Evolutionary conservation across 2,888 invertebrate species (phyloP).

Genomic region (Cotesia congregata): DNA sequence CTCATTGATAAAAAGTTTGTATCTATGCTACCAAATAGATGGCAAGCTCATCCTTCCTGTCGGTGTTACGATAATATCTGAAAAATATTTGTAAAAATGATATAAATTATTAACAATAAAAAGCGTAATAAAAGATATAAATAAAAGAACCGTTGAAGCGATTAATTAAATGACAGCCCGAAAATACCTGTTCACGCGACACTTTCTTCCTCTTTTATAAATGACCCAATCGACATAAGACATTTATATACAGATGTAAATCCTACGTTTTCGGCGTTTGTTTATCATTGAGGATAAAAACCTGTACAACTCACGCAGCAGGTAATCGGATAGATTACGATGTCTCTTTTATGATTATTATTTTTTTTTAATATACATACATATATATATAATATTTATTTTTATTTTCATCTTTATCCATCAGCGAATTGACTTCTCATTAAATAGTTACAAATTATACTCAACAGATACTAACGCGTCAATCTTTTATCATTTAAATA

Average conservation of each 20-base stretch:
- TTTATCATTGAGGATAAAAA: slow-evolving; percentile 30
- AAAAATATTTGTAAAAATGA: slow-evolving; percentile 30
- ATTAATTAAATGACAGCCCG: slow-evolving; percentile 26
- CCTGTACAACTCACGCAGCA: not conserved
- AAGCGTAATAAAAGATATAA: slow-evolving; percentile 1
- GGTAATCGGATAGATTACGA: slow-evolving; percentile 30
- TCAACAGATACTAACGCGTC: not conserved
- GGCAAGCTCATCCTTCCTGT: slow-evolving; percentile 49
- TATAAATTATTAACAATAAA: slow-evolving; percentile 19
- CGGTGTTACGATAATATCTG: slow-evolving; percentile 17
- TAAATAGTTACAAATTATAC: slow-evolving; percentile 49
- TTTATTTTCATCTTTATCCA: slow-evolving; percentile 14
- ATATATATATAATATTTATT: no score
- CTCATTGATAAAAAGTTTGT: slow-evolving; percentile 42
- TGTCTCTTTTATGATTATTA: slow-evolving; percentile 25
- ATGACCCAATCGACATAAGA: slow-evolving; percentile 36
- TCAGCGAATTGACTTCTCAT: slow-evolving; percentile 41
- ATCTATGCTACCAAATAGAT: slow-evolving; percentile 43
- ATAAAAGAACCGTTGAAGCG: slow-evolving; percentile 31
- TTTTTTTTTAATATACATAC: slow-evolving; percentile 4
- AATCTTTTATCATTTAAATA: not conserved
- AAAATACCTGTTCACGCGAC: slow-evolving; percentile 34
- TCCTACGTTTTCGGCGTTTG: slow-evolving; percentile 26
- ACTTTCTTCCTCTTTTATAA: slow-evolving; percentile 34
- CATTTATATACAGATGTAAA: slow-evolving; percentile 35